These are phyloP conservation scores for Apolygus lucorum DNA, from an alignment of 1,140 invertebrate genomes.

Conservation along the genomic window DNA sequence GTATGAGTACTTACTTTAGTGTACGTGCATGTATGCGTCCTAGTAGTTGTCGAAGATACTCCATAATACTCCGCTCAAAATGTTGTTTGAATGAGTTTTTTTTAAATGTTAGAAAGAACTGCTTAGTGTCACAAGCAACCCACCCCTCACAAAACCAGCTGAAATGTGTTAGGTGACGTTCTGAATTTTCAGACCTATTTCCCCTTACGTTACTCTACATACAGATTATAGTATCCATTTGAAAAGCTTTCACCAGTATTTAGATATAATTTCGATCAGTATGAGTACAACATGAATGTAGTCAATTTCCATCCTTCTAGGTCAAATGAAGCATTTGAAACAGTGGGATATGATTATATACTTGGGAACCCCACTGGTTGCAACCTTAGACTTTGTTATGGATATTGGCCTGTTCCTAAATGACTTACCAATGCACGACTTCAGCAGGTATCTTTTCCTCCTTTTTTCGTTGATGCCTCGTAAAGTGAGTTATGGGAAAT, in stretches of 20 bases:
- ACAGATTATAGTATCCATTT: background rate
- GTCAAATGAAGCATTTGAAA: slow-evolving; percentile 97
- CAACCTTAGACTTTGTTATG: slow-evolving; percentile 80
- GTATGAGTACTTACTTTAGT: no score
- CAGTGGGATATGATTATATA: slow-evolving; percentile 97
- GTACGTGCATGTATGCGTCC: no score
- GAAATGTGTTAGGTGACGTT: background rate
- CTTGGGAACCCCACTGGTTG: slow-evolving; percentile 90
- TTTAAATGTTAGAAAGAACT: no score
- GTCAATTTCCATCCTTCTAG: slow-evolving; percentile 45
- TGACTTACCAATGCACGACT: slow-evolving; percentile 96
- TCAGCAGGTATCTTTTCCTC: slow-evolving; percentile 65
- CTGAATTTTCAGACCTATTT: background rate
- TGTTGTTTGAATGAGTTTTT: no score
- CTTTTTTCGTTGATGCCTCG: no score
- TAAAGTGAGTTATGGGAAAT: background rate
- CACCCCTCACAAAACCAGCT: background rate
- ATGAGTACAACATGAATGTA: background rate
- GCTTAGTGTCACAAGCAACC: no score
- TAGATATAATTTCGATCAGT: background rate
- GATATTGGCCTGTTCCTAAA: slow-evolving; percentile 89
- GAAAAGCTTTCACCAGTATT: background rate
- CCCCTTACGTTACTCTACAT: background rate
- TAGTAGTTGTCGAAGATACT: no score
- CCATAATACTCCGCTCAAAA: no score